Base-by-base conservation (phyloP, 2,113 vertebrate species). In the Hippocampus mohnikei region DNA sequence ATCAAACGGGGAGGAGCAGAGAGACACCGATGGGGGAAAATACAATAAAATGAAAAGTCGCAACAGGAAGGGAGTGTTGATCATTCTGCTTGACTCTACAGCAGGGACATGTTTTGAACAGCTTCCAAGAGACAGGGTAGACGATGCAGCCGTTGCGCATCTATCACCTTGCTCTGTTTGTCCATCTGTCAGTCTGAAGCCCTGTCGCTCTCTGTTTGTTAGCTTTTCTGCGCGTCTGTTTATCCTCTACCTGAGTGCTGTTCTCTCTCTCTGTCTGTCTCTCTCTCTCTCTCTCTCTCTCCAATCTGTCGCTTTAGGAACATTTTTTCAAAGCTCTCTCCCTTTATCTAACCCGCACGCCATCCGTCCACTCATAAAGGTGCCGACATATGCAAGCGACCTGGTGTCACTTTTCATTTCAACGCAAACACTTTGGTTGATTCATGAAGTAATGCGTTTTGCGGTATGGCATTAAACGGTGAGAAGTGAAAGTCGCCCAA, bases 161-260 rank as follows among this genome's bases (percentile, higher is more conserved):
- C 85, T 83, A 74, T 86, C 87, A 79, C 41, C 78, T 85, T 65
- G 72, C 40, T 84, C 60, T 83, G 75, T 88, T 81, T 85, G 77
- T 40, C 84, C 85, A 83, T 88, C 88, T 87, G 87, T 84, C 78
- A 50, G 78, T 79, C 50, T 74, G 69, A 73, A 83, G 73, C 64
- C 5, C 60, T 76, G 74, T 78, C 80, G 78, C 37, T 80, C 42
- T 84, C 64, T 80, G 73, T 88, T 81, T 85, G 77, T 42, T 70
- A 59, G 77, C 56, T 79, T 83, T 71, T 81, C 75, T 69, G 71
- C 52, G 65, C 12, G 66, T 4, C 74, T 82, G 83, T 81, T 80
- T 83, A 73, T 83, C 84, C 62, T 44, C 21, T 27, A 69, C 48
- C 68, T 23, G 59, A 37, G 33, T 75, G 63, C 74, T 46, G 63